Evolutionary conservation across 2,888 invertebrate genomes (phyloP), one percentile per base, ranked within the genome.

Genomic region (Synergus laeviventris): DNA sequence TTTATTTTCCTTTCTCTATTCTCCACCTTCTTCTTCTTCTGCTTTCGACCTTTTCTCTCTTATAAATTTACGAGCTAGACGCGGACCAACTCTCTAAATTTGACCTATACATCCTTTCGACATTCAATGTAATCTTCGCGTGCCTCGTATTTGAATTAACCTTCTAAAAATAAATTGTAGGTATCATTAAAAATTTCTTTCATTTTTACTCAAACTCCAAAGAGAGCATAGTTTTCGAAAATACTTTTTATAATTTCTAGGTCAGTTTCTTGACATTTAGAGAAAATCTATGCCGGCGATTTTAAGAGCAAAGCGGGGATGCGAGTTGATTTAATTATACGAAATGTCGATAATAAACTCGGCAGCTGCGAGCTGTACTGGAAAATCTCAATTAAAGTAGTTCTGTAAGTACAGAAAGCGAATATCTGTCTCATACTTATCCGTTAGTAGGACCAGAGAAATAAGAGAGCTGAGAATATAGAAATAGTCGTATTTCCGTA

Each of bases 311-410:
- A 70, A 45, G 31, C 36, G n/a, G 9, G 45, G n/a, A 70, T 70
- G n/a, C 49, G 49, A 78, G 80, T 83, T 76, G 82, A 81, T 82
- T 86, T 86, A 86, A 87, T 86, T 85, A 87, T 85, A 83, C 81
- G 74, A 77, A 82, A 84, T 82, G 85, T 83, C 86, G 84, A 87
- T 87, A 86, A 87, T 87, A 87, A 86, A 84, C 84, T 86, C 84
- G 82, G 83, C 85, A 84, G 86, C 85, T 86, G 87, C 79, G 82
- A 79, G 77, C 79, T 74, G 74, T 74, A 78, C 64, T 77, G 82
- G 74, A 80, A 78, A 83, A 79, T 82, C 83, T 86, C 85, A 84
- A 87, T 87, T 87, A 86, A 87, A 87, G 49, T 24, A 21, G 31
- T 70, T 49, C n/a, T 24, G 79, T 31, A 49, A n/a, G 36, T 45